Conservation (phyloP, 1,140 invertebrate species). For the Chlorops oryzae region DNA sequence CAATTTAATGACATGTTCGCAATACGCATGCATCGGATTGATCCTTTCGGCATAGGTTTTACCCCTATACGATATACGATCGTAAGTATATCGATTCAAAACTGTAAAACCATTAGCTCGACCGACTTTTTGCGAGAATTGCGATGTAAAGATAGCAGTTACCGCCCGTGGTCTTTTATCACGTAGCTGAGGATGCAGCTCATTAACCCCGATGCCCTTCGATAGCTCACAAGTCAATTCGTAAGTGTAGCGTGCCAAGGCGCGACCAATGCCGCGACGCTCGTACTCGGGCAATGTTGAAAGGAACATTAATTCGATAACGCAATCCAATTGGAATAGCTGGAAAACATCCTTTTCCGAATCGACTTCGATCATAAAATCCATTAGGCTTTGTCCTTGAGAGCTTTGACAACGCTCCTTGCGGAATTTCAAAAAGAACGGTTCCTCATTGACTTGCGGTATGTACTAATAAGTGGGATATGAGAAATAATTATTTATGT, state of each 20-base stretch:
- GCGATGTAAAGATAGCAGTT: slow-evolving; percentile 55
- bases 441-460: slow-evolving; percentile 46
- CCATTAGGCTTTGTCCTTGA: slow-evolving; percentile 52
- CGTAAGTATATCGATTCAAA: slow-evolving; percentile 48
- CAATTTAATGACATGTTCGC: slow-evolving; percentile 25
- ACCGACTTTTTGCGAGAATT: slow-evolving; percentile 54
- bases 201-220: slow-evolving; percentile 48
- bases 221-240: slow-evolving; percentile 52
- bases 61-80: slow-evolving; percentile 52
- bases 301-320: slow-evolving; percentile 63
- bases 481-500: not conserved
- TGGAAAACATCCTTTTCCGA: slow-evolving; percentile 54
- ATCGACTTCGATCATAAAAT: slow-evolving; percentile 58
- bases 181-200: slow-evolving; percentile 47
- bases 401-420: slow-evolving; percentile 52
- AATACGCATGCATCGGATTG: slow-evolving; percentile 29
- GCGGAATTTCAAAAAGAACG: slow-evolving; percentile 55
- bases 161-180: slow-evolving; percentile 51
- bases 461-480: slow-evolving; percentile 24
- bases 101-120: slow-evolving; percentile 52
- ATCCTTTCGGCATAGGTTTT: slow-evolving; percentile 54
- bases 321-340: slow-evolving; percentile 54
- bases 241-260: slow-evolving; percentile 51
- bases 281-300: slow-evolving; percentile 51
- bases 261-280: slow-evolving; percentile 50